Evolutionary conservation across 2,888 invertebrate genomes (phyloP), one percentile per base, ranked within the genome.

Genomic region (Eudemis profundana): DNA sequence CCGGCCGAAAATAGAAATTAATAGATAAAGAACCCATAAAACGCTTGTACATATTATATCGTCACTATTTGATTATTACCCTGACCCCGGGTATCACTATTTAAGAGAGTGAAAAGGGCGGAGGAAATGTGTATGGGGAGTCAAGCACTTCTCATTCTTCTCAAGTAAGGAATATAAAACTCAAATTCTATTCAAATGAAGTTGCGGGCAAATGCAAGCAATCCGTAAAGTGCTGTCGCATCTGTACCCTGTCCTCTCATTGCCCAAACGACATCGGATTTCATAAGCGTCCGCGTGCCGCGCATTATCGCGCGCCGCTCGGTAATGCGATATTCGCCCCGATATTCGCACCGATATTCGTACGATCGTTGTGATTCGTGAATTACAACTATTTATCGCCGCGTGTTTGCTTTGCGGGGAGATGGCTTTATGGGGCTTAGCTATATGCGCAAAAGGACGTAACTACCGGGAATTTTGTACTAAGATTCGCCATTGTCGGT

Each of bases 331-430:
- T 85, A 85, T 56, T 46, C 57, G 57, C 23, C 29, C 42, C 59
- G 47, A 47, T 47, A 59, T 47, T 36, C 21, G 21, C 8, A 5
- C 2, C 33, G 33, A 33, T 33, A 33, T 33, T 33, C 33, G 33
- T 10, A 33, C 33, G 33, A 33, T 33, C n/a, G n/a, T 14, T 19
- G 33, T 44, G 64, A 64, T 40, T 29, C 82, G 82, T 85, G 88
- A 87, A 89, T 90, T 90, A 91, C 91, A 90, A 85, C 84, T 85
- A 86, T 88, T 90, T 90, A 90, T 88, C 87, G 86, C 73, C 69
- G 74, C 78, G 79, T 79, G 83, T 82, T 70, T 70, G 70, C 67
- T 62, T 53, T 66, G 71, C 70, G 73, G 63, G 70, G 70, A 77
- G 77, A 77, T 74, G 70, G 74, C 74, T 70, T 75, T 79, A 81